Percentiles rank a stretch among this genome's conserved stretches.
These are phyloP conservation scores for Hyalella azteca DNA, from an alignment of 2,888 invertebrate genomes.

Conservation along the genomic window DNA sequence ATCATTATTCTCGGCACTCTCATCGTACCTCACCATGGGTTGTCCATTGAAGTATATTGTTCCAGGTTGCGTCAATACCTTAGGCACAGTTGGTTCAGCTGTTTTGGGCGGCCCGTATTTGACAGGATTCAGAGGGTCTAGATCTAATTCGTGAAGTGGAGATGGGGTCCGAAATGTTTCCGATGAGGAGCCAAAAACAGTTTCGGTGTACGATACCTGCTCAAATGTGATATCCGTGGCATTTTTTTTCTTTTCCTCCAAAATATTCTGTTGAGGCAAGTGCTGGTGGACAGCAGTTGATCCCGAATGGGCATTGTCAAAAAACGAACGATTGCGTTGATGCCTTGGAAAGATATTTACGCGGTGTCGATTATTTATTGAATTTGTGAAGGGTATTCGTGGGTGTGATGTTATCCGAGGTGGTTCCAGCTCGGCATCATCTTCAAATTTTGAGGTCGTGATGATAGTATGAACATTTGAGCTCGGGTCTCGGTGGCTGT, in stretches of 20 bases:
- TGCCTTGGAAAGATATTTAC: background rate
- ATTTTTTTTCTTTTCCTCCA: background rate
- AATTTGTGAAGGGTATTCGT: background rate
- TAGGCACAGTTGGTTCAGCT: background rate
- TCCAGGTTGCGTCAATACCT: slow-evolving; percentile 29
- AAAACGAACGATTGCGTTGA: background rate
- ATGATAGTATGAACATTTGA: background rate
- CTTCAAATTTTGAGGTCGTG: background rate
- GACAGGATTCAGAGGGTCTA: background rate
- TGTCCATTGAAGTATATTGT: slow-evolving; percentile 3
- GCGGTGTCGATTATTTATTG: background rate
- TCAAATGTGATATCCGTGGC: background rate
- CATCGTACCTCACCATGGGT: background rate
- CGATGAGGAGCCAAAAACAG: background rate
- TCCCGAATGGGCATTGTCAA: background rate
- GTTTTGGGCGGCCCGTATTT: background rate
- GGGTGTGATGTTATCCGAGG: background rate
- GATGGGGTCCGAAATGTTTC: background rate
- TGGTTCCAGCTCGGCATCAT: background rate
- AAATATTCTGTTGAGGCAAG: background rate
- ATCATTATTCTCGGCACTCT: background rate
- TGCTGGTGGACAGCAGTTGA: background rate
- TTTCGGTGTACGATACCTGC: background rate
- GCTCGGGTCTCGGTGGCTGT: background rate
- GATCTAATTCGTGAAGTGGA: background rate